Evolutionary conservation across 2,113 vertebrate genomes (phyloP).

Genomic region (Chroicocephalus ridibundus): DNA sequence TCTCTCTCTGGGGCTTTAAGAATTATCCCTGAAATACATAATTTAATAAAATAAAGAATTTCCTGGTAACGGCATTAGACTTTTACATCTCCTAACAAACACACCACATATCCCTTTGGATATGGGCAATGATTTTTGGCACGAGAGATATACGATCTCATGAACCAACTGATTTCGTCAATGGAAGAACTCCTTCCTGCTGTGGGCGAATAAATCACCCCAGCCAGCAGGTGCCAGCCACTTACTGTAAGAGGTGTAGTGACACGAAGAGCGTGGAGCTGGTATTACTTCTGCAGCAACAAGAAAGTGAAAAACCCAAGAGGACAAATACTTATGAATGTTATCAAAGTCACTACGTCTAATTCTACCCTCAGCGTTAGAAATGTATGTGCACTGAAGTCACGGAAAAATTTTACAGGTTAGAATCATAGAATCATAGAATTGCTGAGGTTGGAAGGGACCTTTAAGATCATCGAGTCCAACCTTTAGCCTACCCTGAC

Average conservation of each 20-base stretch:
- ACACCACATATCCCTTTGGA: not conserved
- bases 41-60: not conserved
- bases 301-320: not conserved
- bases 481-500: no score
- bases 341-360: not conserved
- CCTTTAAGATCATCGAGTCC: no score
- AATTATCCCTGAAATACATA: not conserved
- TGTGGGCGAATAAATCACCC: conserved; percentile 16
- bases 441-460: no score
- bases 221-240: not conserved
- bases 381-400: not conserved
- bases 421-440: no score
- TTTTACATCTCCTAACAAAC: not conserved
- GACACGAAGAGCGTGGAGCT: not conserved
- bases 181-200: not conserved
- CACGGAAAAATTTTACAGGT: not conserved
- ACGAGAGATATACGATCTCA: not conserved
- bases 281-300: not conserved
- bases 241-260: not conserved
- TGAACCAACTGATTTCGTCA: not conserved
- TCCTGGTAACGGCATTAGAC: not conserved
- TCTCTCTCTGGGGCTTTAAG: not conserved
- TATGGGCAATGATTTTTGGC: not conserved
- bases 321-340: not conserved
- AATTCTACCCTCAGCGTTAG: not conserved